Evolutionary conservation across 2,797 vertebrate species (phyloP).

Genomic region (Hyperoplus lanceolatus): DNA sequence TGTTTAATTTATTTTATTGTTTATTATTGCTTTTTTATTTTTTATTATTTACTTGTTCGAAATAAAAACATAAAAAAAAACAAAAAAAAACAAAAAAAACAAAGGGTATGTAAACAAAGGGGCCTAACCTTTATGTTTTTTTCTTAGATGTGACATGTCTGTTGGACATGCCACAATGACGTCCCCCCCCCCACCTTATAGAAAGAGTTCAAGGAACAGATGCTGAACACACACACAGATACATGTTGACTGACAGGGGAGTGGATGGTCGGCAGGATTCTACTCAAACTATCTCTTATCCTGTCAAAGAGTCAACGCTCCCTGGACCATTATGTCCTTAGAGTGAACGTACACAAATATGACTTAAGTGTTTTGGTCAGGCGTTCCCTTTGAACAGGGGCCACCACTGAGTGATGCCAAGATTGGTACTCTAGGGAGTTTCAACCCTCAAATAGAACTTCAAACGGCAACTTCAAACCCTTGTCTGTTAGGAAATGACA

Average conservation of each 20-base stretch:
- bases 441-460: conserved; percentile 42
- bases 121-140: background rate
- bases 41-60: no score
- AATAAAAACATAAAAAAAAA: no score
- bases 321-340: conserved; percentile 36
- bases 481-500: conserved; percentile 54
- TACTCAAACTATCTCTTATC: conserved; percentile 38
- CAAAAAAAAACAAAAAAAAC: no score
- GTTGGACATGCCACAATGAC: conserved; percentile 10
- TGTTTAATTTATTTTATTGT: no score
- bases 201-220: conserved; percentile 3
- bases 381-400: conserved; percentile 61
- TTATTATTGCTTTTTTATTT: no score
- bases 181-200: conserved; percentile 18
- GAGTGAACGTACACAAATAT: conserved; percentile 37
- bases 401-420: conserved; percentile 56
- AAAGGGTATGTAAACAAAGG: no score
- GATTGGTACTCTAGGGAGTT: conserved; percentile 43
- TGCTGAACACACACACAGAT: conserved; percentile 9
- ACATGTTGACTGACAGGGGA: conserved; percentile 41
- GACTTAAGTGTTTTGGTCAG: conserved; percentile 49
- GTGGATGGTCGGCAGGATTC: conserved; percentile 18
- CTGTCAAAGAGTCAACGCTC: conserved; percentile 41
- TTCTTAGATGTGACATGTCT: conserved; percentile 18
- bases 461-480: conserved; percentile 56